Percentiles rank a stretch among this genome's conserved stretches.
Conservation (phyloP, 35 echinoderm and acorn worm genomes). For the Lytechinus variegatus region DNA sequence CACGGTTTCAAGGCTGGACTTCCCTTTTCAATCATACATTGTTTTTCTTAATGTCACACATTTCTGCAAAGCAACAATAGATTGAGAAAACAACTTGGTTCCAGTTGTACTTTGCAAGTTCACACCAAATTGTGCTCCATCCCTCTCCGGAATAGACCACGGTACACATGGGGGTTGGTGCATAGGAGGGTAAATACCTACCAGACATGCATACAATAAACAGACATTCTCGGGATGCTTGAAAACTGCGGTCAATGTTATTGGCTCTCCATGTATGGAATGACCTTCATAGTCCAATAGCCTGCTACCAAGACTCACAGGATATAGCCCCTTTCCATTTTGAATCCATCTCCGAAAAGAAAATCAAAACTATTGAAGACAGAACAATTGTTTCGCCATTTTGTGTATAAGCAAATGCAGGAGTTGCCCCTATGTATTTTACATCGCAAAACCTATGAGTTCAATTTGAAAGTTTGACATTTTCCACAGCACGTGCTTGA, state of each 20-base stretch:
- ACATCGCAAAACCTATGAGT: too few species aligned
- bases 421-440: too few species aligned
- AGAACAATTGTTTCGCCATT: too few species aligned
- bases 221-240: background rate
- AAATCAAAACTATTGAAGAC: too few species aligned
- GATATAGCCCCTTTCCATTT: too few species aligned
- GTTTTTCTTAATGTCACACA: background rate
- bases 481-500: too few species aligned
- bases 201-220: conserved; percentile 2
- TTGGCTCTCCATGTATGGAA: background rate
- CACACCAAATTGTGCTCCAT: conserved; percentile 6
- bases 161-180: background rate
- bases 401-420: too few species aligned
- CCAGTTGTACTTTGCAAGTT: background rate
- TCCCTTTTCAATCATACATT: background rate
- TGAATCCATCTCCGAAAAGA: too few species aligned
- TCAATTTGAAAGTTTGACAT: too few species aligned
- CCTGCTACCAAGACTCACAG: background rate
- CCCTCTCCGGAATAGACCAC: background rate
- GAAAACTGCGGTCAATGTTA: background rate
- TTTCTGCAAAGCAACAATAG: background rate
- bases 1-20: background rate
- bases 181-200: background rate
- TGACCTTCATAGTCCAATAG: background rate
- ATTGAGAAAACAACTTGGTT: background rate